Conservation (phyloP, 2,797 vertebrate species). For the Enteromius radiatus region DNA sequence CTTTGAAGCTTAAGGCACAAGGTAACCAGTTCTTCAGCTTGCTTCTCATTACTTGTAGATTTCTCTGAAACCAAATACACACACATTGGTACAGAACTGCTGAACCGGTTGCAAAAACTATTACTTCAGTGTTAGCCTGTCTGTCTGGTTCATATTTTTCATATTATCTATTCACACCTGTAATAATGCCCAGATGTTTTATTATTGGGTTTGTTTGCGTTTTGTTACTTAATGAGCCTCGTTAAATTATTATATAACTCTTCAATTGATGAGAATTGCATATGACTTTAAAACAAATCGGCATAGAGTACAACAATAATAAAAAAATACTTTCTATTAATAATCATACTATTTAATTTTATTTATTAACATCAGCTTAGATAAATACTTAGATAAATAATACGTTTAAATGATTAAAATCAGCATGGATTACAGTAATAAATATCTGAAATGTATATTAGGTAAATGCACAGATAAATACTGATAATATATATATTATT, state of each 20-base stretch:
- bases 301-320: not conserved
- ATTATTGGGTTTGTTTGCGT: not conserved
- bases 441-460: not conserved
- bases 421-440: not conserved
- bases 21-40: slow-evolving; percentile 69
- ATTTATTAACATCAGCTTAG: not conserved
- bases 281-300: not conserved
- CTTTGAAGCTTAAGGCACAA: slow-evolving; percentile 81
- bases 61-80: slow-evolving; percentile 58
- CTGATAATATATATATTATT: not conserved
- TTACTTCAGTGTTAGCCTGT: not conserved
- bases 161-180: not conserved
- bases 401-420: not conserved
- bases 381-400: not conserved
- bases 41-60: not conserved
- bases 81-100: not conserved
- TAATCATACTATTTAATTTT: not conserved
- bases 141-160: not conserved
- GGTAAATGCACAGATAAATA: not conserved
- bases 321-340: not conserved
- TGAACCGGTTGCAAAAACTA: not conserved
- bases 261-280: not conserved
- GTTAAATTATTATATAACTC: not conserved
- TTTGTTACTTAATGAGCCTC: not conserved
- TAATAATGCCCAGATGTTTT: not conserved